Evolutionary conservation across 2,113 vertebrate species (phyloP).

Genomic region (Circaetus gallicus): DNA sequence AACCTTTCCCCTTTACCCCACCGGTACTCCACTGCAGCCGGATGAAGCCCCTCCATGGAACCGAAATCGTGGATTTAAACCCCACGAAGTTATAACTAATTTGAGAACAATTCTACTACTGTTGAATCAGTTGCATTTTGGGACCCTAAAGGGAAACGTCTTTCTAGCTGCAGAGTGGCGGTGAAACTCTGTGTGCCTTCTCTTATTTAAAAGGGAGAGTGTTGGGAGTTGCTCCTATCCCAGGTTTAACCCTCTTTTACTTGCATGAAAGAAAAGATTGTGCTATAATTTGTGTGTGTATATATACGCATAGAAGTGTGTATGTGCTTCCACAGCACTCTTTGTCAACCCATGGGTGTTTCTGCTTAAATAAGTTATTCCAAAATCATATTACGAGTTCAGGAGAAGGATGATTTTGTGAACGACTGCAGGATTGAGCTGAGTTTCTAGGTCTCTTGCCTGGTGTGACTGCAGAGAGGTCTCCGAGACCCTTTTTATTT

Average conservation of each 20-base stretch:
- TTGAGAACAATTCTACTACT: neutral
- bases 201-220: neutral
- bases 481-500: neutral
- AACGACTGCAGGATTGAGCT: neutral
- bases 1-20: neutral
- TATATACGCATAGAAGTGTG: accelerated
- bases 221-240: neutral
- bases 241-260: neutral
- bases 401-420: neutral
- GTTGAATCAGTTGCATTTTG: neutral
- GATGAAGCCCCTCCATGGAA: neutral
- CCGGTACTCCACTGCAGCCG: neutral
- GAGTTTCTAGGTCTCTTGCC: neutral
- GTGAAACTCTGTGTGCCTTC: neutral
- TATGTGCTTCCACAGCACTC: accelerated
- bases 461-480: too few relatives aligned
- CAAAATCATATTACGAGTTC: too few relatives aligned
- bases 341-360: neutral
- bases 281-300: neutral
- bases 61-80: neutral
- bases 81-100: neutral
- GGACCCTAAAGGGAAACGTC: neutral
- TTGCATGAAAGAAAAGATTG: neutral
- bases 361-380: neutral
- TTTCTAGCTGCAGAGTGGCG: neutral